Evolutionary conservation across 2,113 vertebrate genomes (phyloP).

Genomic region (Halcyon malimbica): DNA sequence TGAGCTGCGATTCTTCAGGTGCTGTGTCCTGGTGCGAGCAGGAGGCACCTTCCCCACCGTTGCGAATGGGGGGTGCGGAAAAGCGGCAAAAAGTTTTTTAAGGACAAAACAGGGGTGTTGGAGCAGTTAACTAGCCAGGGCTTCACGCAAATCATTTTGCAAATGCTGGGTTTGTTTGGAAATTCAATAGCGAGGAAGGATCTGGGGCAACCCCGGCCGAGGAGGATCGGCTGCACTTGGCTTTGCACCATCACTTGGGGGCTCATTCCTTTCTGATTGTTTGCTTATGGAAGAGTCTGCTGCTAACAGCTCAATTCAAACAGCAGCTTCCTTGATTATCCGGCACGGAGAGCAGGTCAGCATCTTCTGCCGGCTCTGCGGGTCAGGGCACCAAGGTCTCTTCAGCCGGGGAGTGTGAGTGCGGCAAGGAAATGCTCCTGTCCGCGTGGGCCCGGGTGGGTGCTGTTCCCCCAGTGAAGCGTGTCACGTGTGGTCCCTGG

Average conservation of each 20-base stretch:
- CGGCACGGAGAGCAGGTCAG: background rate
- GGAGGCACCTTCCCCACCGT: background rate
- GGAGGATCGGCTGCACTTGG: too few relatives aligned
- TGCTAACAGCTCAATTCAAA: fast-evolving
- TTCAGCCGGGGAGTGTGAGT: background rate
- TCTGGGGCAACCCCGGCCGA: background rate
- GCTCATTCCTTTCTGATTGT: background rate
- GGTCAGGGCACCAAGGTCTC: background rate
- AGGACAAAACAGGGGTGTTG: background rate
- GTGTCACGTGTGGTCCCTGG: background rate
- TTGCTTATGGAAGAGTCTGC: background rate
- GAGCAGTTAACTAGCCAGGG: background rate
- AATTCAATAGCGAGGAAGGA: background rate
- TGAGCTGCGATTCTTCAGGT: fast-evolving
- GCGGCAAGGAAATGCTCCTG: fast-evolving
- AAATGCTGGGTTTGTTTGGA: background rate
- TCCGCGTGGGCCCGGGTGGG: background rate
- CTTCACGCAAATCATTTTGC: background rate
- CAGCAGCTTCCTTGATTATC: fast-evolving
- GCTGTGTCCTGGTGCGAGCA: fast-evolving
- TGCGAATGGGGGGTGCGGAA: fast-evolving
- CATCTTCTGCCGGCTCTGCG: background rate
- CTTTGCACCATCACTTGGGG: fast-evolving
- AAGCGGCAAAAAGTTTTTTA: background rate
- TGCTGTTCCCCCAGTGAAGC: background rate